A percentile compares a stretch with the other conserved stretches of the same genome.
Evolutionary conservation across 2,888 invertebrate genomes (phyloP).

Genomic region (Agrenia bidenticulata): DNA sequence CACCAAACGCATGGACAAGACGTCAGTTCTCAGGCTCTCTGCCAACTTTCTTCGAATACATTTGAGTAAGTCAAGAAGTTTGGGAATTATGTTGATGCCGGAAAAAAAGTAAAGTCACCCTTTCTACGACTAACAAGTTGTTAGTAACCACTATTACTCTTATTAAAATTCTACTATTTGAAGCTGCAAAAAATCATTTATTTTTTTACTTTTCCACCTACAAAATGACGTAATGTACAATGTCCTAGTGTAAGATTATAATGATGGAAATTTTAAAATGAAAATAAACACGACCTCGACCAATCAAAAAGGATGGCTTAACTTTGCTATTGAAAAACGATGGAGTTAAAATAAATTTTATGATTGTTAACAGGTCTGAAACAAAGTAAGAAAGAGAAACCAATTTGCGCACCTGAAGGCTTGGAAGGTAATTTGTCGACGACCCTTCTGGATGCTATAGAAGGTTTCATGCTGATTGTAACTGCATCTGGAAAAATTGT

Average conservation of each 20-base stretch:
- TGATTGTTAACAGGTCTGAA: constrained; percentile 51
- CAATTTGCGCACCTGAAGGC: constrained; percentile 27
- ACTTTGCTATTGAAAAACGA: too few relatives aligned
- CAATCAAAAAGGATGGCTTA: too few relatives aligned
- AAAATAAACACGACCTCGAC: too few relatives aligned
- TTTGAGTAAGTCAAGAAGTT: constrained; percentile 53
- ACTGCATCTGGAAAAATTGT: constrained; percentile 81
- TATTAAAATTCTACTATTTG: neutral
- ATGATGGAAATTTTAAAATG: too few relatives aligned
- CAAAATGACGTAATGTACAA: too few relatives aligned
- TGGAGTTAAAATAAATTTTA: too few relatives aligned
- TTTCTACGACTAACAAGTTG: too few relatives aligned
- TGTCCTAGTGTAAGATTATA: too few relatives aligned
- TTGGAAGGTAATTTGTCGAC: constrained; percentile 53
- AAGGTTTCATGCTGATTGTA: constrained; percentile 77
- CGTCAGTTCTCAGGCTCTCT: constrained; percentile 80
- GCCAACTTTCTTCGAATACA: constrained; percentile 81
- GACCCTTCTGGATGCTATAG: constrained; percentile 58
- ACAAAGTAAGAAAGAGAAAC: constrained; percentile 43
- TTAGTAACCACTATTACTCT: neutral
- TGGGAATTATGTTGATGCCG: neutral
- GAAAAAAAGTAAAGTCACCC: neutral
- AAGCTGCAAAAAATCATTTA: too few relatives aligned
- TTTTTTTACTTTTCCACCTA: too few relatives aligned
- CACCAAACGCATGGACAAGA: constrained; percentile 84